Conservation (phyloP, 1,140 invertebrate species). For the Linepithema humile region DNA sequence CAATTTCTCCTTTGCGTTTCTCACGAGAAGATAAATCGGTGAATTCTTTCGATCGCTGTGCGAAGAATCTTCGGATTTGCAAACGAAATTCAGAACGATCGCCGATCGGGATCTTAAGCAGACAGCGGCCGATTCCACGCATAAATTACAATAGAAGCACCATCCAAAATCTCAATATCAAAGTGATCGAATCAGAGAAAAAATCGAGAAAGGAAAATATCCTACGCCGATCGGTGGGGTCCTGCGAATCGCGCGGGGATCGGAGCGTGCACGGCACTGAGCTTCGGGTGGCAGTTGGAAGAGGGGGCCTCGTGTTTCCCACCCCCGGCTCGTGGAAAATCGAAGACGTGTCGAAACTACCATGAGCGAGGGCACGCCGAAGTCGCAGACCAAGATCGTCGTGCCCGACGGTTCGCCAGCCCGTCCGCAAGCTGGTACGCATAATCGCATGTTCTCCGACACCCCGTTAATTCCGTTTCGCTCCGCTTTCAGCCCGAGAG, state of each 20-base stretch:
- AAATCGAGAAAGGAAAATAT: neutral
- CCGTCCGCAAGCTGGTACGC: slow-evolving; percentile 74
- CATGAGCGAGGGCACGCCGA: slow-evolving; percentile 75
- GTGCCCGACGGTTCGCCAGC: slow-evolving; percentile 72
- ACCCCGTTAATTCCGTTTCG: neutral
- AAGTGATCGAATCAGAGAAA: neutral
- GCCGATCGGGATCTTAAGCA: neutral
- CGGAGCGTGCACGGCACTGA: slow-evolving; percentile 30
- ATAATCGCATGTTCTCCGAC: neutral
- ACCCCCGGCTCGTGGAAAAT: slow-evolving; percentile 46
- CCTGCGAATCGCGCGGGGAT: neutral
- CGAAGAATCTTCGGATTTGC: neutral
- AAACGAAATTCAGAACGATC: neutral
- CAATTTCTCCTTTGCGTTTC: neutral
- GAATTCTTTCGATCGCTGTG: neutral
- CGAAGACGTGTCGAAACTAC: slow-evolving; percentile 60
- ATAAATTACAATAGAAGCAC: neutral
- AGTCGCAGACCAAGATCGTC: slow-evolving; percentile 65
- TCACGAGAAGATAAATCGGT: neutral
- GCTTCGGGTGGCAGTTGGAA: slow-evolving; percentile 34
- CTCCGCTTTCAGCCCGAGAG: no score
- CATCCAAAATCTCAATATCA: neutral
- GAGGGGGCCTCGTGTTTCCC: slow-evolving; percentile 39
- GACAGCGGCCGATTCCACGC: neutral
- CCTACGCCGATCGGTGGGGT: neutral